Base-by-base conservation (phyloP, 2,113 vertebrate genomes). In the Mungos mungo region DNA sequence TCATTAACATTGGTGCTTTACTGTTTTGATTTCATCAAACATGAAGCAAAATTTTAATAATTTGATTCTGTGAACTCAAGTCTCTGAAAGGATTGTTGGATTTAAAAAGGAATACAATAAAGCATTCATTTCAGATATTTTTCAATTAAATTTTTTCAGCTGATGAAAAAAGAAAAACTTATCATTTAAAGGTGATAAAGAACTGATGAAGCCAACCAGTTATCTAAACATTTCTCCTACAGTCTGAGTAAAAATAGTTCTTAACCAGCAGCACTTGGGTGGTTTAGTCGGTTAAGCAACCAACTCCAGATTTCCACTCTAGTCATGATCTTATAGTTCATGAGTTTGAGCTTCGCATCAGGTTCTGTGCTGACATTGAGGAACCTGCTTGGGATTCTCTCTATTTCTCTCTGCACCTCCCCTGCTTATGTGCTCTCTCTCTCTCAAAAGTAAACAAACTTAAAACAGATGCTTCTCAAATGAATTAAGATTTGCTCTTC, bases 11-110 rank as follows among this genome's bases (percentile, higher is more conserved):
- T 89, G 85, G 7, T 86, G 38, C n/a, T 89, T 71, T 74, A 82
- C 35, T 92, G 80, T 96, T 94, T 96, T 66, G 72, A 41, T 93
- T 97, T 95, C 66, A 88, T 50, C 23, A 83, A 77, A 97, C 45
- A 95, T 82, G 52, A 89, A 93, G 91, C 45, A 94, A 92, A 88
- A 65, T 27, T 93, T 96, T 84, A 93, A 90, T 96, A 57, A 95
- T 60, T 79, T 76, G 60, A 90, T 77, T 96, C n/a, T 76, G 35
- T 93, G 86, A 95, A 85, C 23, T 95, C 45, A 95, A 86, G 27
- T 29, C 60, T 93, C 80, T 93, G 57, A 81, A 83, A 94, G 60
- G 25, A 95, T 25, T 66, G 23, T 3, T 76, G 33, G 65, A 72
- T 83, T 89, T 97, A 93, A 96, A 77, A 93, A 94, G 72, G 87